Evolutionary conservation across 2,113 vertebrate species (phyloP).

Genomic region (Pseudolaguvia tuberculata): DNA sequence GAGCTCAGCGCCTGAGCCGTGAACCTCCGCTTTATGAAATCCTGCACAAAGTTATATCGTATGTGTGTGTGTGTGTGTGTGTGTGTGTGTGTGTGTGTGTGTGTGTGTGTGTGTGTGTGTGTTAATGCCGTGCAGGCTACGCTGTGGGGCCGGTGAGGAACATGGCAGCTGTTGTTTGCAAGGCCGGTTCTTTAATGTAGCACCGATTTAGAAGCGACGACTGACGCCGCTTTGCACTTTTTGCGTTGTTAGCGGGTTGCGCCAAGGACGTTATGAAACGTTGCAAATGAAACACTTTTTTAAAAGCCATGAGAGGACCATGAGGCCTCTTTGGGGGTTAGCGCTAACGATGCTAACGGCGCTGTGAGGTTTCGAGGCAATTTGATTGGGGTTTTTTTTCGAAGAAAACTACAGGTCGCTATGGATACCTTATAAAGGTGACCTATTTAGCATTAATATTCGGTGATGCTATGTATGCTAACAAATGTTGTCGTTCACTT

Average conservation of each 20-base stretch:
- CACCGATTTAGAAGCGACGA: slow-evolving; percentile 44
- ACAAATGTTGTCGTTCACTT: too few species aligned
- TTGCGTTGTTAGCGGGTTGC: background rate
- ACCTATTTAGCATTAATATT: background rate
- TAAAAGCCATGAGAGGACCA: background rate
- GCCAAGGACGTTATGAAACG: slow-evolving; percentile 13
- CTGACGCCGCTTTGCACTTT: slow-evolving; percentile 15
- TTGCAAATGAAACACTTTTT: slow-evolving; percentile 35
- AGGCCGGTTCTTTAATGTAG: slow-evolving; percentile 40
- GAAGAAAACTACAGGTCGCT: slow-evolving; percentile 13
- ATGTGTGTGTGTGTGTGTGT: slow-evolving; percentile 13
- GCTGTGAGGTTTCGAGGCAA: background rate
- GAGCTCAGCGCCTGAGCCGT: slow-evolving; percentile 4
- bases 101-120: slow-evolving; percentile 16
- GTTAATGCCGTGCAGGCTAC: slow-evolving; percentile 10
- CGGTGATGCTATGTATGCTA: too few species aligned
- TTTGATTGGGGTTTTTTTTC: background rate
- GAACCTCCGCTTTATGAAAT: slow-evolving; percentile 27
- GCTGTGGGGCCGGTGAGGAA: slow-evolving; percentile 39
- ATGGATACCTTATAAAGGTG: slow-evolving; percentile 17
- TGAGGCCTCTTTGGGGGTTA: slow-evolving; percentile 9
- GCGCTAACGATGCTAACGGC: background rate
- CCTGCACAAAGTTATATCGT: background rate
- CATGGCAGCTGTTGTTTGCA: slow-evolving; percentile 50
- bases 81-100: slow-evolving; percentile 32